Conservation (phyloP, 2,797 vertebrate genomes). For the Antrozous pallidus region DNA sequence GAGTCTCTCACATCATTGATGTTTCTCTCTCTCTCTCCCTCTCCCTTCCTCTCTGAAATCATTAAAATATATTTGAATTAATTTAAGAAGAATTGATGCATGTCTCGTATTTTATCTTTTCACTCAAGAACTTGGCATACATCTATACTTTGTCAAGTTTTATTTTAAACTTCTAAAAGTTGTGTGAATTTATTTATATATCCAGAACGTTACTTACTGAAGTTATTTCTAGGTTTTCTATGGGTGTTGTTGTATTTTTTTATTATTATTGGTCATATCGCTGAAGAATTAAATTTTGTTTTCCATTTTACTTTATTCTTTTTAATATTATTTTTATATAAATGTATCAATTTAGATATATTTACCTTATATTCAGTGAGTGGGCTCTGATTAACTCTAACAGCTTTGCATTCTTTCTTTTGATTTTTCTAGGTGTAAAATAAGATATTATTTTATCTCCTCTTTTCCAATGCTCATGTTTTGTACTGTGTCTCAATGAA, state of each 20-base stretch:
- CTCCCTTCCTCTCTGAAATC: too few relatives aligned
- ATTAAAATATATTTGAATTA: not conserved
- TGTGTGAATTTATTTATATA: not conserved
- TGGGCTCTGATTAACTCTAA: not conserved
- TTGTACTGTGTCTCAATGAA: not conserved
- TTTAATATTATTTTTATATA: not conserved
- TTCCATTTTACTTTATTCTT: not conserved
- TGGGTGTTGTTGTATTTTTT: too few relatives aligned
- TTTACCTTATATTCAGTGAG: not conserved
- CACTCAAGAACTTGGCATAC: not conserved
- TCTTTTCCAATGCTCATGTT: not conserved
- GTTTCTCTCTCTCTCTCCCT: too few relatives aligned
- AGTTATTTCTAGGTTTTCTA: not conserved
- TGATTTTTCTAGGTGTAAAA: not conserved
- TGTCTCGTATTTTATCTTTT: not conserved
- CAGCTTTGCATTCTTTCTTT: not conserved
- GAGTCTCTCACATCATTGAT: too few relatives aligned
- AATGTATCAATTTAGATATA: not conserved
- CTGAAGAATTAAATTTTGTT: not conserved
- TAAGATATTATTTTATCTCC: not conserved
- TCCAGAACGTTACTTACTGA: not conserved
- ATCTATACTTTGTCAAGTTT: not conserved
- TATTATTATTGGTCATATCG: too few relatives aligned
- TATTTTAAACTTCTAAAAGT: not conserved
- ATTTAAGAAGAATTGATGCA: not conserved